Conservation (phyloP, 2,113 vertebrate species). For the Asarcornis scutulata region DNA sequence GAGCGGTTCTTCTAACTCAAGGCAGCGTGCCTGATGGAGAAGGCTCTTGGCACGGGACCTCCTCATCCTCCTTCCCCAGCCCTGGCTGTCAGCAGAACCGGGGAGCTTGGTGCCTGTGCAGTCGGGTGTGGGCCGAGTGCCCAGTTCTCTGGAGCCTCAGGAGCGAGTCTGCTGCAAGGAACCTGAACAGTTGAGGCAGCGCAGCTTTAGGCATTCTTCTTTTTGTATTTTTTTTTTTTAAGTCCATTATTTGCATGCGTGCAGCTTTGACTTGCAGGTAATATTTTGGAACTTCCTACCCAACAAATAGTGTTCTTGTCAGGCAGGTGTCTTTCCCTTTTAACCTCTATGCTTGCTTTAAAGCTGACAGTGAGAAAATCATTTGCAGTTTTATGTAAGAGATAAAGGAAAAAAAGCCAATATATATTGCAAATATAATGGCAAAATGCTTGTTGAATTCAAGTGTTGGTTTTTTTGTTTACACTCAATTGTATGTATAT, state of each 20-base stretch:
- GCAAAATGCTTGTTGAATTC: neutral
- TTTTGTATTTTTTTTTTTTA: too few relatives aligned
- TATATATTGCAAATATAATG: neutral
- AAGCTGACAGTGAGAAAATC: neutral
- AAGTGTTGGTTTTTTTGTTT: neutral
- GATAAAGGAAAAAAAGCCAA: neutral
- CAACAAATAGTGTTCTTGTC: neutral
- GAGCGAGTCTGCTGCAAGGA: too few relatives aligned
- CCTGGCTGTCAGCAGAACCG: too few relatives aligned
- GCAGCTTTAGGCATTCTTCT: too few relatives aligned
- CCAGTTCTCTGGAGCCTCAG: too few relatives aligned
- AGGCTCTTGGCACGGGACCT: too few relatives aligned
- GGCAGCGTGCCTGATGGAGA: too few relatives aligned
- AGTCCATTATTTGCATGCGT: neutral
- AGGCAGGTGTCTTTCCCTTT: neutral
- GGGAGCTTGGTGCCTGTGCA: too few relatives aligned
- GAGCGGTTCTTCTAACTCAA: too few relatives aligned
- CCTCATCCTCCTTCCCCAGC: too few relatives aligned
- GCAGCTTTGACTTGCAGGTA: neutral
- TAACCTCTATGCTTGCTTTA: neutral
- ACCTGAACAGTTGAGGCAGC: too few relatives aligned
- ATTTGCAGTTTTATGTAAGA: neutral
- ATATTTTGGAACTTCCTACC: neutral
- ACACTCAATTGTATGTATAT: neutral
- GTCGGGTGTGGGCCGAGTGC: too few relatives aligned